Conservation (phyloP, 2,888 invertebrate species). For the Siphonodentalium dalli region DNA sequence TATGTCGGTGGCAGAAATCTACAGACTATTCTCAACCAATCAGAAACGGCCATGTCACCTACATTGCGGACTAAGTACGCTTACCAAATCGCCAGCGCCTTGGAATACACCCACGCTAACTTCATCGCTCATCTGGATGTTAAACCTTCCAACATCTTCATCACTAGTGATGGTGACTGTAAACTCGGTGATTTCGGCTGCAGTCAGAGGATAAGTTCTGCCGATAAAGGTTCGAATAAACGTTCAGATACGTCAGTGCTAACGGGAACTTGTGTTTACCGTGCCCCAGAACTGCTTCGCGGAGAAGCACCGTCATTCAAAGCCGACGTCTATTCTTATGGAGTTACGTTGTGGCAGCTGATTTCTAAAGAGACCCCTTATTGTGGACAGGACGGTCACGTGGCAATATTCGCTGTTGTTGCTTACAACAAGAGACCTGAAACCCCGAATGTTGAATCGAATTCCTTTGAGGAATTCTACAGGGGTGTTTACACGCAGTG, state of each 20-base stretch:
- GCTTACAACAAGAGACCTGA: constrained; percentile 56
- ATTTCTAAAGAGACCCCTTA: constrained; percentile 68
- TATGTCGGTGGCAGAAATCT: constrained; percentile 56
- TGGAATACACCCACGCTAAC: constrained; percentile 69
- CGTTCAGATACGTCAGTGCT: constrained; percentile 47
- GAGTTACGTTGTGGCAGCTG: constrained; percentile 72
- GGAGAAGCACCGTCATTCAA: constrained; percentile 67
- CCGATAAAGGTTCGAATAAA: constrained; percentile 33
- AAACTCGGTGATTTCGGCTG: constrained; percentile 72
- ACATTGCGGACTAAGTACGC: constrained; percentile 40
- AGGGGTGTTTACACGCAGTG: constrained; percentile 58
- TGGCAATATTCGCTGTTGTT: constrained; percentile 60
- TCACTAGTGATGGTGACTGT: constrained; percentile 64
- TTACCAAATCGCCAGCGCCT: constrained; percentile 66
- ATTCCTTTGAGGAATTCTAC: constrained; percentile 48
- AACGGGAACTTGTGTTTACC: constrained; percentile 71
- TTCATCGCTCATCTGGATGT: constrained; percentile 70
- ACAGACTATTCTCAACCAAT: constrained; percentile 47
- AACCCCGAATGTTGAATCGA: constrained; percentile 35
- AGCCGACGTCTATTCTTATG: constrained; percentile 71
- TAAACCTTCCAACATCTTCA: constrained; percentile 70
- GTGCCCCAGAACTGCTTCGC: constrained; percentile 70
- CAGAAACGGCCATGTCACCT: constrained; percentile 28
- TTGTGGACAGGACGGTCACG: constrained; percentile 55
- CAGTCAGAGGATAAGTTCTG: constrained; percentile 47